Base-by-base conservation (phyloP, 2,888 invertebrate genomes). In the Polymixis lichenea region DNA sequence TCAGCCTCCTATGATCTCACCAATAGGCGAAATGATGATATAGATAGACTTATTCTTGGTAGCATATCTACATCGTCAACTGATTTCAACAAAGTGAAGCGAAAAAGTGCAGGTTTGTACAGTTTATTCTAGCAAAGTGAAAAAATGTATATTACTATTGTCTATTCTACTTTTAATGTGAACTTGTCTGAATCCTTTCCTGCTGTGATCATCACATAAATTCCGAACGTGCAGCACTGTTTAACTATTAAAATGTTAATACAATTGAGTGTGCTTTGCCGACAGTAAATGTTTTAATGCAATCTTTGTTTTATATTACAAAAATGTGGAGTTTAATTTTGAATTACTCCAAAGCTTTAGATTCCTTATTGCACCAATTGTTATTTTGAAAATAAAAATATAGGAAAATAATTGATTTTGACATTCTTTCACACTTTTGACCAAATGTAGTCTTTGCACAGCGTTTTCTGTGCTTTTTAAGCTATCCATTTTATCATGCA, bases 71-170 rank as follows among this genome's bases (percentile, higher is more conserved):
- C 43, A 9, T 43, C 43, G 11, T 43, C 43, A 9, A 9, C 43
- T 43, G 43, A 43, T 43, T 43, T 43, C 43, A 43, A 43, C 43
- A 46, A 46, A 1, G 38, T 17, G 0, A 58, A 82, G 49, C 15
- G 49, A 1, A 75, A 69, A 49, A 62, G 32, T 58, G 13, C 32
- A 65, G 84, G 80, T 80, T 51, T 13, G 43, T 65, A 22, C 22
- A 6, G 49, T 51, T 43, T 17, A 17, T 55, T 55, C 55, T 55
- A 8, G 53, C 0, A 9, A 53, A 53, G 9, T 22, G 1, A 9
- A 53, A 22, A 53, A 4, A 4, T 13, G 0, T 4, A 55, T 11
- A n/a, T 11, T n/a, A 4, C 6, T 13, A 56, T 13, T n/a, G 13
- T 13, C 11, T 46, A 46, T 56, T 15, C 15, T 60, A 60, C 28